These are phyloP conservation scores for Pseudococcus viburni DNA, from an alignment of 2,888 invertebrate species.

Conservation along the genomic window DNA sequence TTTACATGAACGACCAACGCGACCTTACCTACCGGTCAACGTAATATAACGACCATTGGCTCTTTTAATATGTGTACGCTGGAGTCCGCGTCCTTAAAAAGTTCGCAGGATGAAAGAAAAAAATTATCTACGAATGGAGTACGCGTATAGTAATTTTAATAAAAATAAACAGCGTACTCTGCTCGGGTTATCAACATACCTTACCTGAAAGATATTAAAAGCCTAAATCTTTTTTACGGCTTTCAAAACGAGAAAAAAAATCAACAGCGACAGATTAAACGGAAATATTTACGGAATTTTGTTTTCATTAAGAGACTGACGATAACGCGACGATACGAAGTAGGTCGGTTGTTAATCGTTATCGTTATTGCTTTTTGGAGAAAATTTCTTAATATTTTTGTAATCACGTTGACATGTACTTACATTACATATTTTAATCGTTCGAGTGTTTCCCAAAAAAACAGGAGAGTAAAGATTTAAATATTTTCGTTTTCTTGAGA, in stretches of 20 bases:
- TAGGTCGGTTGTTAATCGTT: too few species aligned
- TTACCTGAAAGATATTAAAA: slow-evolving; percentile 31
- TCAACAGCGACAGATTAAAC: neutral
- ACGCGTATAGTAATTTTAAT: slow-evolving; percentile 30
- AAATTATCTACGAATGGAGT: slow-evolving; percentile 31
- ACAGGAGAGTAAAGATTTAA: too few species aligned
- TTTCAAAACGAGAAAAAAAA: neutral
- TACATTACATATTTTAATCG: too few species aligned
- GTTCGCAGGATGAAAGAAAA: neutral
- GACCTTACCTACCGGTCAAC: neutral
- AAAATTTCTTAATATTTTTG: too few species aligned
- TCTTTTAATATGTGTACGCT: slow-evolving; percentile 6
- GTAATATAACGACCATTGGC: neutral
- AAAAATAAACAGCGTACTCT: slow-evolving; percentile 37
- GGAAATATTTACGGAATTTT: slow-evolving; percentile 33
- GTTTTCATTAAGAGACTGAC: neutral
- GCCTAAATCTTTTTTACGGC: slow-evolving; percentile 32
- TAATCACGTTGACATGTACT: too few species aligned
- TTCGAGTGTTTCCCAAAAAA: too few species aligned
- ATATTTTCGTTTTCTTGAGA: too few species aligned
- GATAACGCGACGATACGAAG: too few species aligned
- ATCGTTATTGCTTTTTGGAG: too few species aligned
- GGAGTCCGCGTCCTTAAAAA: neutral
- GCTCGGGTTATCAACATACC: neutral
- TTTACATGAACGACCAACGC: neutral